A percentile compares a stretch with the other conserved stretches of the same genome.
phyloP scores from a whole-genome alignment of 2,113 vertebrate genomes.

The Hemiprocne comata region DNA sequence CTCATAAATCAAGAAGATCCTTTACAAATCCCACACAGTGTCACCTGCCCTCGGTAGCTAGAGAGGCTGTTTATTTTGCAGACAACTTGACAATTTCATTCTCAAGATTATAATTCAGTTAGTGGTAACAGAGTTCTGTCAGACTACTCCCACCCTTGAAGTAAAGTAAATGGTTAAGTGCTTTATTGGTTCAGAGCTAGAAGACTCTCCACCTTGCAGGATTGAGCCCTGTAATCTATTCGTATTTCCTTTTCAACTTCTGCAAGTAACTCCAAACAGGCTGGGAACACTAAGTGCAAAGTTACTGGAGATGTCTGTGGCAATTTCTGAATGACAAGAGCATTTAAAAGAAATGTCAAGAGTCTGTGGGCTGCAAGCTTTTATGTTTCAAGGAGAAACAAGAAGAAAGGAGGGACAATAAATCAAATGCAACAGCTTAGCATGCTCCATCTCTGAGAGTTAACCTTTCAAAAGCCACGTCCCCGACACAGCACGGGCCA shows the following conservation, averaged over 20 bases:
- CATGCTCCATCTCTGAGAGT: slow-evolving; percentile 47
- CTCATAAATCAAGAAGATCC: slow-evolving; percentile 13
- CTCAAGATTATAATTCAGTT: background rate
- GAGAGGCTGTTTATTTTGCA: slow-evolving; percentile 32
- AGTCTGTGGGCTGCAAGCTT: slow-evolving; percentile 61
- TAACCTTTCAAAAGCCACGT: slow-evolving; percentile 58
- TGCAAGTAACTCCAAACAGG: slow-evolving; percentile 21
- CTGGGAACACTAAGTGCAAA: slow-evolving; percentile 26
- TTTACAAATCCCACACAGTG: background rate
- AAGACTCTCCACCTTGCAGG: slow-evolving; percentile 12
- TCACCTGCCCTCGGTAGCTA: background rate
- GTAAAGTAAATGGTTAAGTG: slow-evolving; percentile 28
- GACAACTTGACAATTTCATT: background rate
- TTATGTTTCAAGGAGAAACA: slow-evolving; percentile 71
- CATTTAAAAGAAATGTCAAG: slow-evolving; percentile 71
- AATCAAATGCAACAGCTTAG: slow-evolving; percentile 59
- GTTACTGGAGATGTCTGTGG: slow-evolving; percentile 41
- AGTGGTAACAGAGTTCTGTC: background rate
- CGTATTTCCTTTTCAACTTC: slow-evolving; percentile 18
- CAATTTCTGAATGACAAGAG: slow-evolving; percentile 65
- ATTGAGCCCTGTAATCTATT: background rate
- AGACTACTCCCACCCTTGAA: background rate
- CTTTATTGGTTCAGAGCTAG: background rate
- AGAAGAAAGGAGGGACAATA: slow-evolving; percentile 69
- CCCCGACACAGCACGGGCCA: background rate